These are phyloP conservation scores for Oreortyx pictus DNA, from an alignment of 2,797 vertebrate genomes.

Conservation along the genomic window DNA sequence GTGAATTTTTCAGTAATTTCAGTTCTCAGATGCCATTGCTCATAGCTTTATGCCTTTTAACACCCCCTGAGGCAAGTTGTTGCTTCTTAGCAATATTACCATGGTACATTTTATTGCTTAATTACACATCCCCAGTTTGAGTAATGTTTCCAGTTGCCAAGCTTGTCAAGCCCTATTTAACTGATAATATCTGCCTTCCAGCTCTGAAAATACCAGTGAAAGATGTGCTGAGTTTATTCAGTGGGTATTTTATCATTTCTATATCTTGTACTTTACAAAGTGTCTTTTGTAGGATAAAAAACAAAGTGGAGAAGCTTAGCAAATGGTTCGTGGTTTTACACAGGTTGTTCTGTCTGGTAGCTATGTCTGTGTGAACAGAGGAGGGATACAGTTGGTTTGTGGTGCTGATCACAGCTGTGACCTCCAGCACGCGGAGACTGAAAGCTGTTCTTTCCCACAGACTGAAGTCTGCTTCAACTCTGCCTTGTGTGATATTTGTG, in stretches of 20 bases:
- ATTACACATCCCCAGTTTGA: not conserved
- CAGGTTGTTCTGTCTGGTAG: not conserved
- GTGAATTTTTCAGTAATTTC: not conserved
- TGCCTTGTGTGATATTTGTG: constrained; percentile 10
- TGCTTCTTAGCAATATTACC: not conserved
- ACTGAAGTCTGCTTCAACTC: not conserved
- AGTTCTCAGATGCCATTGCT: not conserved
- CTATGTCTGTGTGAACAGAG: fast-evolving
- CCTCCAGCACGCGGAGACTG: not conserved
- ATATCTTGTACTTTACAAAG: not conserved
- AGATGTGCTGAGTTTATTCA: not conserved
- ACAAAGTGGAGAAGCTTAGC: fast-evolving
- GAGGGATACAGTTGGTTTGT: fast-evolving
- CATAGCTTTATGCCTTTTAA: not conserved
- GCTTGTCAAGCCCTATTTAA: constrained; percentile 14
- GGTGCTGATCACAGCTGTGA: fast-evolving
- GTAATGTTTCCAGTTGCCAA: not conserved
- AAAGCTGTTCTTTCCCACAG: not conserved
- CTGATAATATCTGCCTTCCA: not conserved
- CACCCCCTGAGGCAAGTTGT: not conserved
- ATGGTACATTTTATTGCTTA: not conserved
- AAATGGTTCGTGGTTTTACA: fast-evolving
- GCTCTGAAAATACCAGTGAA: not conserved
- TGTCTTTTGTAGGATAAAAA: not conserved
- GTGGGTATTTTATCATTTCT: not conserved